Conservation (phyloP, 2,113 vertebrate genomes). For the Galbula dea region DNA sequence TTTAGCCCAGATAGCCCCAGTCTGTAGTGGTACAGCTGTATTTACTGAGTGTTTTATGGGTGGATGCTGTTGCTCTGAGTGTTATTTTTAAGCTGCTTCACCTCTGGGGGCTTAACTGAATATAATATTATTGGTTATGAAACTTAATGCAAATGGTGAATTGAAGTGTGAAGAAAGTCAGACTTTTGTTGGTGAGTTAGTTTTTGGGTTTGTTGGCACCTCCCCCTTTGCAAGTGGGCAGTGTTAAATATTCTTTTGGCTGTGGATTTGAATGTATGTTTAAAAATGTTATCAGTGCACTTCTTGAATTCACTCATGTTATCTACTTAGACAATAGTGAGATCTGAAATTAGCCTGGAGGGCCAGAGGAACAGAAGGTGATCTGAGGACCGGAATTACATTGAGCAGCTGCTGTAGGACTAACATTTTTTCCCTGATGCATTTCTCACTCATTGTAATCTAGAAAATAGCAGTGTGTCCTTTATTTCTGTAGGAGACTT, state of each 20-base stretch:
- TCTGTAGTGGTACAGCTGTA: neutral
- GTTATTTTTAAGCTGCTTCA: neutral
- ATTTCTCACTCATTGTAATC: neutral
- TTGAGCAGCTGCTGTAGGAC: neutral
- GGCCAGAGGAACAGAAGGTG: neutral
- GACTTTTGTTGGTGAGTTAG: neutral
- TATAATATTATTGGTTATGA: neutral
- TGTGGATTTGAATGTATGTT: neutral
- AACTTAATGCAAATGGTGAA: slow-evolving; percentile 27
- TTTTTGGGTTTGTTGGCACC: neutral
- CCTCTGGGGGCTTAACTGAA: neutral
- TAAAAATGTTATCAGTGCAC: neutral
- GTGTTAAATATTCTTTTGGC: neutral
- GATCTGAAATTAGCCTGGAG: neutral
- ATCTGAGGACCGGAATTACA: neutral
- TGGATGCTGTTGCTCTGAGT: neutral
- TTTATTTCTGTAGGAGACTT: neutral
- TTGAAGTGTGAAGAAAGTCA: slow-evolving; percentile 16
- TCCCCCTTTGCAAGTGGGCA: neutral
- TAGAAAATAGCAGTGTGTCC: neutral
- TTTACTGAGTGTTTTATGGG: neutral
- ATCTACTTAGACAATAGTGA: neutral
- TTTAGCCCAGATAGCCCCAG: neutral
- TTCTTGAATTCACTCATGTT: neutral
- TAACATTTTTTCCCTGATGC: neutral